Base-by-base conservation (phyloP, 2,888 invertebrate genomes). In the Coelopa pilipes region DNA sequence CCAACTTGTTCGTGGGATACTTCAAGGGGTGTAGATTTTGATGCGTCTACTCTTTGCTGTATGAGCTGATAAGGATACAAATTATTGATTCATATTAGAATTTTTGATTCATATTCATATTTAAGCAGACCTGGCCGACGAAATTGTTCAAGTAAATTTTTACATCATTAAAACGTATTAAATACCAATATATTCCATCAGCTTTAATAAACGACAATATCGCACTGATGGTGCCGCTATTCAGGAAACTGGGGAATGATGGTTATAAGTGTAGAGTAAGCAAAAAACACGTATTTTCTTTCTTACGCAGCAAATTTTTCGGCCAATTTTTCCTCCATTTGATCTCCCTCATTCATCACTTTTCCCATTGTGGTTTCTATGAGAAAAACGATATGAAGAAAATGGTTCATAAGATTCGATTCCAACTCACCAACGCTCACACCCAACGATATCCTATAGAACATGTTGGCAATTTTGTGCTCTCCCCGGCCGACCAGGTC, bases 301-400 rank as follows among this genome's bases (percentile, higher is more conserved):
- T 34, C 75, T 76, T 53, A 77, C 77, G 68, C 71, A 12, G 69
- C 63, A 19, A 71, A 75, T 21, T 45, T 71, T 19, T 45, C 34
- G 17, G 71, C 63, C 1, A 76, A 21, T 46, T 70, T 68, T 47
- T 77, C 74, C 3, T 74, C 68, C 2, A 76, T 70, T 60, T 75
- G 21, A 55, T 77, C 77, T 1, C 70, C 74, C 15, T 73, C 70
- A n/a, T n/a, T 13, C 73, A 76, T 68, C n/a, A 24, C 15, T 65
- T 78, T 76, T 1, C 78, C 78, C 77, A 78, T 77, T 9, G 78
- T 78, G 12, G 78, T 78, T 74, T 78, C 78, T 78, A 50, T 0
- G 65, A 19, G 17, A 34, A 7, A n/a, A n/a, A n/a, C n/a, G n/a
- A n/a, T n/a, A n/a, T n/a, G n/a, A n/a, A n/a, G n/a, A n/a, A n/a